phyloP scores from a whole-genome alignment of 30 jellyfish, hydroid and myxozoan genomes.

The Aurelia coerulea region DNA sequence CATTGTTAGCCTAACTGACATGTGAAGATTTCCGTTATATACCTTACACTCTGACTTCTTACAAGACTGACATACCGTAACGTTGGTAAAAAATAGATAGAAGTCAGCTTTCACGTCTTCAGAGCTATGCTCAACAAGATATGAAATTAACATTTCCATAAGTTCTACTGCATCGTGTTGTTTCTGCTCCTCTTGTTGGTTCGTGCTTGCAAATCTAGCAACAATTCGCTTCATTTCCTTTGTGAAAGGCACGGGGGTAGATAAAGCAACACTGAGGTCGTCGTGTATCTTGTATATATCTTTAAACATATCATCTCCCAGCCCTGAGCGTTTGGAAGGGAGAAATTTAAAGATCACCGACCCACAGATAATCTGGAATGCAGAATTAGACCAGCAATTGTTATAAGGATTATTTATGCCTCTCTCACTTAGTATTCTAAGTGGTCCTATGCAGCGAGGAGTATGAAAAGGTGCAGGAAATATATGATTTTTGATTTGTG shows the following conservation, averaged over 20 bases:
- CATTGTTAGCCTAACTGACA: not conserved
- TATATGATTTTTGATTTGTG: not conserved
- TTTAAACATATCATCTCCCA: not conserved
- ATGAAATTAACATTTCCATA: too few species aligned
- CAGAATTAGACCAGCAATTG: not conserved
- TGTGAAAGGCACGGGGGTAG: not conserved
- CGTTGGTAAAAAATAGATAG: not conserved
- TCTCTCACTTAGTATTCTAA: not conserved
- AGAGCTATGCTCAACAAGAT: not conserved
- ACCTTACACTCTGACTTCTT: not conserved
- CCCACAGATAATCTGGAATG: not conserved
- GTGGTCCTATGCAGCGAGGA: not conserved
- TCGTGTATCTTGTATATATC: not conserved
- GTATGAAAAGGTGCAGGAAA: not conserved
- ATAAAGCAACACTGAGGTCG: not conserved
- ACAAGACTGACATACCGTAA: not conserved
- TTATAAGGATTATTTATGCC: not conserved
- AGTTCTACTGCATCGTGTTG: not conserved
- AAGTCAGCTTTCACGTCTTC: not conserved
- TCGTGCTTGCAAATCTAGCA: too few species aligned
- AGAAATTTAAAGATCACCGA: not conserved
- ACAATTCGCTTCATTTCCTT: not conserved
- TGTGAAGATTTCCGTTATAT: not conserved
- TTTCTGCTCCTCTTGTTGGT: not conserved
- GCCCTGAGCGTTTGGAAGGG: not conserved